phyloP scores from a whole-genome alignment of 2,888 invertebrate genomes.

The Agriotes lineatus region DNA sequence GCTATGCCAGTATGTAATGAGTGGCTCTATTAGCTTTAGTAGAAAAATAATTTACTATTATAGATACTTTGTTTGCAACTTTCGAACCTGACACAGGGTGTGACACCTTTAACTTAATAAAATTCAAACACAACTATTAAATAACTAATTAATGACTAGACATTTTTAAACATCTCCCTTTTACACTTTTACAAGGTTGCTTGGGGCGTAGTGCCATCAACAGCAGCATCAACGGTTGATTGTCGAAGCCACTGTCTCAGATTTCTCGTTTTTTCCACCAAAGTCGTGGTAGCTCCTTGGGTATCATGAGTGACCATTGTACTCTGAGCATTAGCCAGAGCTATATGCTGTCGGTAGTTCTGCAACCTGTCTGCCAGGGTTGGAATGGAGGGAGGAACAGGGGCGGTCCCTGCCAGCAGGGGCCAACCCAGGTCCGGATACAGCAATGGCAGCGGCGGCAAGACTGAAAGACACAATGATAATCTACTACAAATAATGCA shows the following conservation, averaged over 20 bases:
- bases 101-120: no score
- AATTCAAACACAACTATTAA: no score
- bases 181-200: constrained; percentile 56
- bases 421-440: constrained; percentile 72
- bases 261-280: constrained; percentile 76
- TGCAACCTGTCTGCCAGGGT: constrained; percentile 70
- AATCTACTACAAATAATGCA: not conserved
- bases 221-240: constrained; percentile 57
- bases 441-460: constrained; percentile 67
- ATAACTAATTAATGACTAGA: no score
- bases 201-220: constrained; percentile 54
- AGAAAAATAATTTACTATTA: no score
- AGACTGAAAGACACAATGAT: constrained; percentile 51
- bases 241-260: constrained; percentile 77
- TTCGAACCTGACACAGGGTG: no score
- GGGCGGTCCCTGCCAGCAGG: constrained; percentile 58
- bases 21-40: no score
- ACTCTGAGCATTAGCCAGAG: constrained; percentile 66
- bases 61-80: no score
- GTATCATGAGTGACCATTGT: constrained; percentile 65
- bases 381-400: constrained; percentile 65
- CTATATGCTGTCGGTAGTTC: constrained; percentile 69
- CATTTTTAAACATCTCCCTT: no score
- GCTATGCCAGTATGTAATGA: no score
- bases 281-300: constrained; percentile 72